Evolutionary conservation across 2,888 invertebrate genomes (phyloP).

Genomic region (Parapristionchus giblindavisi): DNA sequence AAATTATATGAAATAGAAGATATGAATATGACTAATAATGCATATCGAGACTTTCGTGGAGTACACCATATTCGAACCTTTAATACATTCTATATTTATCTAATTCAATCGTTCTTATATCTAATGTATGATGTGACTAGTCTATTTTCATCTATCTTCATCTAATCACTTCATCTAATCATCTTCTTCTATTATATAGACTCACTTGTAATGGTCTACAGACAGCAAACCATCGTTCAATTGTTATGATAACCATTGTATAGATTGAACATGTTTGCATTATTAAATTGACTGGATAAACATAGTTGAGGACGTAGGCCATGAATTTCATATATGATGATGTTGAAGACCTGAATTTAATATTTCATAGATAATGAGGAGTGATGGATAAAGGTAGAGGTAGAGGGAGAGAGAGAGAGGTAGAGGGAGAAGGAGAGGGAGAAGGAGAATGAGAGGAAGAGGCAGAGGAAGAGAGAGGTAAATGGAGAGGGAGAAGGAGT

Average conservation of each 20-base stretch:
- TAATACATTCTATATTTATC: neutral
- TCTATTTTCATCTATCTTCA: too few relatives aligned
- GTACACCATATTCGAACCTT: slow-evolving; percentile 66
- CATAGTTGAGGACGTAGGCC: slow-evolving; percentile 61
- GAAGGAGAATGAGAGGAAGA: too few relatives aligned
- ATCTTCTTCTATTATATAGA: too few relatives aligned
- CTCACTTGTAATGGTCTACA: slow-evolving; percentile 64
- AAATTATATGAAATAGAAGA: slow-evolving; percentile 63
- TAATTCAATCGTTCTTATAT: neutral
- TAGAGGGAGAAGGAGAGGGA: too few relatives aligned
- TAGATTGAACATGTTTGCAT: slow-evolving; percentile 66
- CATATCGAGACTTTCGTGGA: slow-evolving; percentile 59
- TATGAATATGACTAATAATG: slow-evolving; percentile 57
- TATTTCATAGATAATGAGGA: too few relatives aligned
- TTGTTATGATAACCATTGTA: slow-evolving; percentile 66
- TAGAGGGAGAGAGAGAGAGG: too few relatives aligned
- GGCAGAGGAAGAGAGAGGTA: too few relatives aligned
- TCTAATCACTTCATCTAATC: too few relatives aligned
- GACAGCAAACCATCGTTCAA: slow-evolving; percentile 67
- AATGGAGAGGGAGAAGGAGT: neutral
- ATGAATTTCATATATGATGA: slow-evolving; percentile 46
- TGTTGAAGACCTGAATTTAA: too few relatives aligned
- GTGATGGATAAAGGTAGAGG: too few relatives aligned
- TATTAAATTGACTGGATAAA: slow-evolving; percentile 66
- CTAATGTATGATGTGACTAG: too few relatives aligned